A percentile compares a stretch with the other conserved stretches of the same genome.
These are phyloP conservation scores for Monodelphis domestica DNA, from an alignment of 2,797 vertebrate genomes.

Conservation along the genomic window DNA sequence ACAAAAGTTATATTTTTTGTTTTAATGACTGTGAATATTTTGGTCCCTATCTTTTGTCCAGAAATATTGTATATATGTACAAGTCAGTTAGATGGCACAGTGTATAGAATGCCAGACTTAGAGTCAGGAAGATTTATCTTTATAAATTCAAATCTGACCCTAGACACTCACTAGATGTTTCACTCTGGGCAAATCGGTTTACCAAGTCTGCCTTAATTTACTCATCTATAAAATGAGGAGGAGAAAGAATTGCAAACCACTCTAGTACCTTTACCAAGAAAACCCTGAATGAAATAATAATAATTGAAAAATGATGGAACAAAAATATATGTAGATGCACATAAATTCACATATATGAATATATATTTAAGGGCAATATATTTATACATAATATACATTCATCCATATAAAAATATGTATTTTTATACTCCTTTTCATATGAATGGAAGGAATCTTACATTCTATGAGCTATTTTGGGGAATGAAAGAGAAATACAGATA, in stretches of 20 bases:
- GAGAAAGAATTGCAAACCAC: neutral
- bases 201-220: neutral
- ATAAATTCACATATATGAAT: neutral
- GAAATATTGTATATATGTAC: neutral
- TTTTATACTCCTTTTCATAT: neutral
- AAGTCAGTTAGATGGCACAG: neutral
- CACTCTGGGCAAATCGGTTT: neutral
- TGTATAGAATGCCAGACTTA: no score
- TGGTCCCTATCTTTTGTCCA: fast-evolving
- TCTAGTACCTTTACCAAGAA: neutral
- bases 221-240: neutral
- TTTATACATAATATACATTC: neutral
- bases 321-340: no score
- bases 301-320: neutral
- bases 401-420: neutral
- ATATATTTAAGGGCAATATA: neutral
- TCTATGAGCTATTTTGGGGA: neutral
- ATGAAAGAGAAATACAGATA: neutral
- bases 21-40: neutral
- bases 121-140: neutral
- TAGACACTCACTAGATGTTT: neutral
- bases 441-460: neutral
- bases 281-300: neutral
- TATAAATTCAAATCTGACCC: neutral
- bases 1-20: neutral